These are phyloP conservation scores for Pelecanus crispus DNA, from an alignment of 2,113 vertebrate species.

Conservation along the genomic window DNA sequence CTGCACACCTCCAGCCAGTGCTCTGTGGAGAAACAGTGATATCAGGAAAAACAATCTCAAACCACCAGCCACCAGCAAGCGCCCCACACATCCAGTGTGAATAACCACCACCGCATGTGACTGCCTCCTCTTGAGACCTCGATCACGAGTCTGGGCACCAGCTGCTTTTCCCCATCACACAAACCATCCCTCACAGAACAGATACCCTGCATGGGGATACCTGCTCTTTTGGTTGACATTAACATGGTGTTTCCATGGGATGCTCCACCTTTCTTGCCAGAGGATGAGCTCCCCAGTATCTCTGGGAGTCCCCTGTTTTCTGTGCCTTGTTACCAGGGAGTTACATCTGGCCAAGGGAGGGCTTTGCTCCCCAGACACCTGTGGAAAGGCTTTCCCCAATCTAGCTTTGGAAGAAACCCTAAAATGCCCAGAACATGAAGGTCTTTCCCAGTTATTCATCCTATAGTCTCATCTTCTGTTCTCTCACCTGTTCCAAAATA, in stretches of 20 bases:
- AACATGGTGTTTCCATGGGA: not conserved
- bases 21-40: not conserved
- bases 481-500: not conserved
- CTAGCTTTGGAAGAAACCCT: not conserved
- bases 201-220: rapidly evolving
- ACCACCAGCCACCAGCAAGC: not conserved
- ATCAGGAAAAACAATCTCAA: not conserved
- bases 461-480: not conserved
- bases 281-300: not conserved
- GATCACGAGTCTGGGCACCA: not conserved
- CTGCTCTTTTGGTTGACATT: not conserved
- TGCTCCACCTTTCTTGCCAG: not conserved
- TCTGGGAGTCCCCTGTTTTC: not conserved
- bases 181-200: not conserved
- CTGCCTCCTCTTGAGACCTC: not conserved
- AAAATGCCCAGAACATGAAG: not conserved
- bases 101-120: not conserved
- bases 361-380: not conserved
- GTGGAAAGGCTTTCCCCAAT: not conserved
- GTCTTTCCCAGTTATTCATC: not conserved
- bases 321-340: not conserved
- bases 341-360: not conserved
- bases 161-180: not conserved
- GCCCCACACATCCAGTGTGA: not conserved
- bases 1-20: not conserved